Base-by-base conservation (phyloP, 2,113 vertebrate species). In the Gopherus evgoodei region DNA sequence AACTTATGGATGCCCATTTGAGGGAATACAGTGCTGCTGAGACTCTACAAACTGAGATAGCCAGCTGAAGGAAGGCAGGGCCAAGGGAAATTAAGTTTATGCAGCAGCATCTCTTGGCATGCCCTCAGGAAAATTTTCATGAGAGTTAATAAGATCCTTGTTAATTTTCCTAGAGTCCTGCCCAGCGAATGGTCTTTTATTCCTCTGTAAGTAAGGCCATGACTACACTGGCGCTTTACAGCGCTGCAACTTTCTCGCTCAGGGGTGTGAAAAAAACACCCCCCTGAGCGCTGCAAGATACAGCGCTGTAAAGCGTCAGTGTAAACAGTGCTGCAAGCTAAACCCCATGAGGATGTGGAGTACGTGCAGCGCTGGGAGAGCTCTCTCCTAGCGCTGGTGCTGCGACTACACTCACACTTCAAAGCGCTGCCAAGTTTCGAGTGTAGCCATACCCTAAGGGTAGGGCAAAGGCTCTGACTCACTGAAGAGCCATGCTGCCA, bases 91-190 rank as follows among this genome's bases (percentile, higher is more conserved):
- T 85, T 50, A 19, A 35, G 65, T 94, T 92, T 47, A 59, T 72
- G 81, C 7, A 83, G 84, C 17, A 72, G 8, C 65, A 69, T 38
- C 49, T 94, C 0, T 0, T 75, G 76, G 84, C 83, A 94, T 93
- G 82, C 57, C 91, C 91, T 87, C 84, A 92, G 53, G 94, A 57
- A 79, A 89, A 81, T 79, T 93, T 90, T 86, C 53, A 19, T 42
- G 78, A 90, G 90, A 93, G 91, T 93, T 82, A 93, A 81, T 72
- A 16, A 93, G 69, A 93, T 75, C 62, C 49, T 93, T 82, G 27
- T 87, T 86, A 88, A 84, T 69, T 52, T 88, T 83, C 59, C 86
- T 86, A 80, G 93, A 96, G 52, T 50, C 86, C 53, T 90, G 11
- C 72, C 35, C 38, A n/a, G 13, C 12, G 38, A 35, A 54, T 95